These are phyloP conservation scores for Bombus polaris DNA, from an alignment of 1,140 invertebrate species.

Conservation along the genomic window DNA sequence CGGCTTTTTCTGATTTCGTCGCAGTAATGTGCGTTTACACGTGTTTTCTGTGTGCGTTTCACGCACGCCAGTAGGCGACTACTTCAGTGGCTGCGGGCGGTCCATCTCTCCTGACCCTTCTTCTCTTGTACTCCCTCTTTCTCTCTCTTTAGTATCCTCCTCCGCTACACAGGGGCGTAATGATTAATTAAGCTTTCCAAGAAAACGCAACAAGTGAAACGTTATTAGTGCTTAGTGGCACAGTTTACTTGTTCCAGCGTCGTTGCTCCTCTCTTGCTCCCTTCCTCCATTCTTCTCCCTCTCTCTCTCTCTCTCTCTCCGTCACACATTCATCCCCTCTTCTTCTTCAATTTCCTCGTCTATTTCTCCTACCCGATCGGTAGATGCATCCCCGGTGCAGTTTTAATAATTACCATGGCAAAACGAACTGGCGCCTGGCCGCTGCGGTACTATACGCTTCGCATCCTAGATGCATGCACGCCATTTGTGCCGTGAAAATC, in stretches of 20 bases:
- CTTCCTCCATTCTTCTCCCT: not conserved
- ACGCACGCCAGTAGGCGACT: constrained; percentile 9
- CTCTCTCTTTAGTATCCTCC: not conserved
- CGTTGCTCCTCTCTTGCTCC: not conserved
- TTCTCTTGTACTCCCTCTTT: not conserved
- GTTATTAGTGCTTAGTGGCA: constrained; percentile 78
- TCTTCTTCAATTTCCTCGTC: not conserved
- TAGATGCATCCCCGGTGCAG: constrained; percentile 22
- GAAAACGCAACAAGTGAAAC: constrained; percentile 79
- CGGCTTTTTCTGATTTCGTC: constrained; percentile 52
- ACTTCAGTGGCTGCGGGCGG: constrained; percentile 41
- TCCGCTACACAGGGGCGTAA: constrained; percentile 52
- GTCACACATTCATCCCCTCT: not conserved
- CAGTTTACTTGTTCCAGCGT: constrained; percentile 71
- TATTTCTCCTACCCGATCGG: not conserved
- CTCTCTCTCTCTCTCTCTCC: too few relatives aligned
- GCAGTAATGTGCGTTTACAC: constrained; percentile 1
- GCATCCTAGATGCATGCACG: not conserved
- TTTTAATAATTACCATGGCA: constrained; percentile 54
- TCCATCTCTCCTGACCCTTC: constrained; percentile 5
- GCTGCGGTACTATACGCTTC: not conserved
- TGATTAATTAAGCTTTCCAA: constrained; percentile 80
- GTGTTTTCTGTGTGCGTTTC: not conserved
- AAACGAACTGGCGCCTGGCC: constrained; percentile 44
- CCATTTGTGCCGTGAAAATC: constrained; percentile 32